Conservation (phyloP, 2,797 vertebrate genomes). For the Clarias platycephalus region DNA sequence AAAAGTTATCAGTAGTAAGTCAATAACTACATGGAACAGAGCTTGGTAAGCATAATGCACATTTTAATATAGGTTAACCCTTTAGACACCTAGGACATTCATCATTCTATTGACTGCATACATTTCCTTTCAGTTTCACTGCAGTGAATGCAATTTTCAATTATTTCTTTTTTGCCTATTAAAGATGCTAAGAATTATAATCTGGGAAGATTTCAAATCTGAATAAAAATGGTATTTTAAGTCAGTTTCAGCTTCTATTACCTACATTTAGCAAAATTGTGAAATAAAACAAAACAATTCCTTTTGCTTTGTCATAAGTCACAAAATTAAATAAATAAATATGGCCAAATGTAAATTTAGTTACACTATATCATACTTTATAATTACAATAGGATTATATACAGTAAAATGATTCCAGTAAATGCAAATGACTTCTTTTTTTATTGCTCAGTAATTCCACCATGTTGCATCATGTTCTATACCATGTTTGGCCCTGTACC, state of each 20-base stretch:
- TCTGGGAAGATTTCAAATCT: neutral
- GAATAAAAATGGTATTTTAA: too few species aligned
- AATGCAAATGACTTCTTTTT: neutral
- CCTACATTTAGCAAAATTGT: neutral
- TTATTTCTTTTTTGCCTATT: neutral
- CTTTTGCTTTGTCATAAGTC: neutral
- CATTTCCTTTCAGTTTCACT: neutral
- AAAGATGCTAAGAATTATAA: neutral
- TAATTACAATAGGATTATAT: neutral
- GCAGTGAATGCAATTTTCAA: neutral
- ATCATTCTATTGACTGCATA: too few species aligned
- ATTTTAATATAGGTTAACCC: neutral
- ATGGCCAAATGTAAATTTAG: neutral
- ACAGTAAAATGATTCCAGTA: neutral
- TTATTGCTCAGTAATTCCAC: neutral
- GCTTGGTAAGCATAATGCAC: neutral
- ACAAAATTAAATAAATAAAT: neutral
- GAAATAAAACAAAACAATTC: neutral
- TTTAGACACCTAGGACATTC: neutral
- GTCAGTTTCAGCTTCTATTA: neutral
- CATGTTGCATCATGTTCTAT: neutral
- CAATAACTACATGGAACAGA: neutral
- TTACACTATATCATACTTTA: neutral
- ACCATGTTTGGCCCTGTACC: neutral
- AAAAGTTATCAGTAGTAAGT: neutral